Percentiles rank a stretch among this genome's conserved stretches.
phyloP scores from a whole-genome alignment of 1,140 invertebrate genomes.

The Papilio helenus region DNA sequence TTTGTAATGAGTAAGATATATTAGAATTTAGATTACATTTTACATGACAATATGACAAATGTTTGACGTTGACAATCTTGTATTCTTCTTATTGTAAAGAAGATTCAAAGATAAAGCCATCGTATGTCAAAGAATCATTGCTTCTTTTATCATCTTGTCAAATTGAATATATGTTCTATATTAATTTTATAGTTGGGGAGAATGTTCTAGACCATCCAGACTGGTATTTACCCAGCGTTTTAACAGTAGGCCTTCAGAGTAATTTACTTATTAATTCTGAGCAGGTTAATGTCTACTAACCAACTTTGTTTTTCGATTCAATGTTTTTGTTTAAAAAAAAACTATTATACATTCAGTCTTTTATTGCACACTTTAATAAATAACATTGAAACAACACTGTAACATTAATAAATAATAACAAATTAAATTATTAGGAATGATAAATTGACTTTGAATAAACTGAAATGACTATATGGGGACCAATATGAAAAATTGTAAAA shows the following conservation, averaged over 20 bases:
- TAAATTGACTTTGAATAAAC: background rate
- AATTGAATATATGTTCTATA: no score
- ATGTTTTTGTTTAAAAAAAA: background rate
- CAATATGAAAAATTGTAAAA: no score
- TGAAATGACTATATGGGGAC: no score
- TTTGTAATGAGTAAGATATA: constrained; percentile 12
- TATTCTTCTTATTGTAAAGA: constrained; percentile 45
- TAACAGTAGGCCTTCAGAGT: no score
- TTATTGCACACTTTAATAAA: constrained; percentile 39
- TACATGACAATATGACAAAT: constrained; percentile 30
- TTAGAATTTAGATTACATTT: constrained; percentile 37
- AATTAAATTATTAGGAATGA: background rate
- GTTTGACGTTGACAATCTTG: constrained; percentile 40
- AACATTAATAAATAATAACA: background rate
- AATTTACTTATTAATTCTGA: no score
- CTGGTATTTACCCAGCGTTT: background rate
- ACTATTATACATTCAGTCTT: constrained; percentile 45
- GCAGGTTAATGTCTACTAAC: no score
- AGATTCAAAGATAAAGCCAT: background rate
- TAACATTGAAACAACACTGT: constrained; percentile 1
- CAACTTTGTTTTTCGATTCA: no score
- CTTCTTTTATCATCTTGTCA: background rate
- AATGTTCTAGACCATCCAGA: background rate
- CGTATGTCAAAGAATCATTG: background rate
- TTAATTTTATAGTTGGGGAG: background rate